Evolutionary conservation across 2,113 vertebrate species (phyloP), one percentile per base, ranked within the genome.

Genomic region (Prunella fulvescens): DNA sequence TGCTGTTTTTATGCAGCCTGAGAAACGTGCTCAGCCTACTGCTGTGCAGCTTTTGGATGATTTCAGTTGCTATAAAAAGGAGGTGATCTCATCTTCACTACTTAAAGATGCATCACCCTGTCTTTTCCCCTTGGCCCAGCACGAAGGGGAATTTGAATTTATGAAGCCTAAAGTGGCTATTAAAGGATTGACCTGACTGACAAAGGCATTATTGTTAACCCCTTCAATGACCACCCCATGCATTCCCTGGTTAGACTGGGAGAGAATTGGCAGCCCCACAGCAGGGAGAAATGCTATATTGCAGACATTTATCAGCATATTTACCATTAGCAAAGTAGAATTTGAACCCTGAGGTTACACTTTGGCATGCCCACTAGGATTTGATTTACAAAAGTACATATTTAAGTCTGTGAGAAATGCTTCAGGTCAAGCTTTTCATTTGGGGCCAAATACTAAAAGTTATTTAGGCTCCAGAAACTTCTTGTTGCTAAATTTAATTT

Each of bases 31-130:
- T 88, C 79, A 90, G 92, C 53, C 79, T 95, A 86, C 93, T 92
- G 92, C 93, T 93, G 80, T 93, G 83, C 79, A 74, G 82, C 82
- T 61, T 86, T 92, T 20, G 72, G 88, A 78, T 97, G 67, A 96
- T 44, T 93, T 96, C 96, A 96, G 65, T 48, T 94, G 70, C 96
- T 95, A 97, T 92, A 95, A 92, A 96, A 92, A 96, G 88, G 69
- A 42, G 82, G 67, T 97, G 96, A 97, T 90, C 90, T 96, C 94
- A 97, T 88, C 82, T 48, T 78, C 56, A 35, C 53, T 74, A 9
- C 92, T 97, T 95, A 96, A 96, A 97, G 95, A 84, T 90, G 61
- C 79, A 96, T 84, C 48, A 65, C 56, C 62, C 53, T 86, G 1
- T 25, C 56, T 88, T 80, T 87, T 80, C 33, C 42, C 42, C 67